Base-by-base conservation (phyloP, 2,797 vertebrate species). In the Brachymystax lenok region DNA sequence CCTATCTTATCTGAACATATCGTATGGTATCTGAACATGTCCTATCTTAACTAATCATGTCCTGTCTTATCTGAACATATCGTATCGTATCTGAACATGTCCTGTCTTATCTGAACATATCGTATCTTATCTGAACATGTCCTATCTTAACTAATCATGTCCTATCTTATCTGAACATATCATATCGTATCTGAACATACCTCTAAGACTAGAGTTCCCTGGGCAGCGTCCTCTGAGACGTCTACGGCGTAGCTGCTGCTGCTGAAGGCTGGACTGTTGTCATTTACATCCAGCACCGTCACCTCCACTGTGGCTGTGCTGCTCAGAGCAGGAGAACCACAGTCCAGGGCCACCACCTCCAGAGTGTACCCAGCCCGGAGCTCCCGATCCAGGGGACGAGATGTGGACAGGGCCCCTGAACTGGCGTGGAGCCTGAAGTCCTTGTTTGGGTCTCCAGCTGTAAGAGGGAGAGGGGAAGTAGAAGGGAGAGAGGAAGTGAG, bases 211-310 rank as follows among this genome's bases (percentile, higher is more conserved):
- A 92, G 76, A 2, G 93, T 86, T 0, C 97, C 97, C 4, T 95
- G 88, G 0, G 92, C 88, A 10, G 94, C 88, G 69, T 97, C 96
- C 86, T 99, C 98, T 0, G 96, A 93, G 68, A 98, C 90, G 30
- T 99, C 97, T 1, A 95, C 89, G 0, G 77, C 74, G 74, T 97
- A 99, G 81, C 92, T 85, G 21, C 88, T 86, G 72, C 91, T 93
- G 35, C 87, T 83, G 46, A 99, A 99, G 16, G 82, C 80, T 0
- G 98, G 98, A 1, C 91, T 93, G 1, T 99, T 97, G 91, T 99
- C 98, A 14, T 99, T 99, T 35, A 98, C 92, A 66, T 99, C 98
- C 83, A 99, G 80, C 71, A 99, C 96, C 8, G 76, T 89, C 71
- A 99, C 93, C 0, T 90, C 90, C 82, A 99, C 93, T 0, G 88